phyloP scores from a whole-genome alignment of 2,888 invertebrate genomes.

The Myopa testacea region DNA sequence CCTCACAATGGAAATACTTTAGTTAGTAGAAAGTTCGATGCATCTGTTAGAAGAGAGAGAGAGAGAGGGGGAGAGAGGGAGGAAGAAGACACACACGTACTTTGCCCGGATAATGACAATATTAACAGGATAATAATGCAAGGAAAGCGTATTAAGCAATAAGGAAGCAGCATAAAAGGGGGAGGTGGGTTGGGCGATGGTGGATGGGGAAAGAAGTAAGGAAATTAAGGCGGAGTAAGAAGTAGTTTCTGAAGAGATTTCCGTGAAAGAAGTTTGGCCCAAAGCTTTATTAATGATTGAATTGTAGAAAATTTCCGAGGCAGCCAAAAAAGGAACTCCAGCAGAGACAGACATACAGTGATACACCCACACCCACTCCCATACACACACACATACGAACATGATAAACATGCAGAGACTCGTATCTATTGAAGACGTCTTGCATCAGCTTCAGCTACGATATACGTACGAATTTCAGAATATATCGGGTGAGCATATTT shows the following conservation, averaged over 20 bases:
- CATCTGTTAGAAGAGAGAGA: slow-evolving; percentile 27
- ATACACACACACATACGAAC: slow-evolving; percentile 28
- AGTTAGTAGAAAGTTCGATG: slow-evolving; percentile 26
- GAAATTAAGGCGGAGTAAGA: slow-evolving; percentile 3
- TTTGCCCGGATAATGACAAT: slow-evolving; percentile 34
- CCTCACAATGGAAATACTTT: slow-evolving; percentile 7
- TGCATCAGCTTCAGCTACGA: neutral
- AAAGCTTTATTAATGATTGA: slow-evolving; percentile 53
- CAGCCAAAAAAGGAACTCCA: neutral
- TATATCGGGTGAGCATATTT: slow-evolving; percentile 36
- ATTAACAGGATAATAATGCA: slow-evolving; percentile 39
- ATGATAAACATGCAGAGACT: slow-evolving; percentile 17
- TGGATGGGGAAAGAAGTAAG: neutral
- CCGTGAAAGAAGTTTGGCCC: slow-evolving; percentile 2
- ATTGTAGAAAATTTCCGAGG: slow-evolving; percentile 43
- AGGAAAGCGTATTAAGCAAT: neutral
- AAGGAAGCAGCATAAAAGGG: neutral
- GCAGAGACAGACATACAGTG: neutral
- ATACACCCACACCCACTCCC: neutral
- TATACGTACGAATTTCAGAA: neutral
- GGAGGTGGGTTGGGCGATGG: too few species aligned
- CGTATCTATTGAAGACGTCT: neutral
- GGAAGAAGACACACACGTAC: neutral
- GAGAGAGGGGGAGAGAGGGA: too few species aligned
- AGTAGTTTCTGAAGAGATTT: slow-evolving; percentile 29